These are phyloP conservation scores for Pempheris klunzingeri DNA, from an alignment of 2,797 vertebrate genomes.

Conservation along the genomic window DNA sequence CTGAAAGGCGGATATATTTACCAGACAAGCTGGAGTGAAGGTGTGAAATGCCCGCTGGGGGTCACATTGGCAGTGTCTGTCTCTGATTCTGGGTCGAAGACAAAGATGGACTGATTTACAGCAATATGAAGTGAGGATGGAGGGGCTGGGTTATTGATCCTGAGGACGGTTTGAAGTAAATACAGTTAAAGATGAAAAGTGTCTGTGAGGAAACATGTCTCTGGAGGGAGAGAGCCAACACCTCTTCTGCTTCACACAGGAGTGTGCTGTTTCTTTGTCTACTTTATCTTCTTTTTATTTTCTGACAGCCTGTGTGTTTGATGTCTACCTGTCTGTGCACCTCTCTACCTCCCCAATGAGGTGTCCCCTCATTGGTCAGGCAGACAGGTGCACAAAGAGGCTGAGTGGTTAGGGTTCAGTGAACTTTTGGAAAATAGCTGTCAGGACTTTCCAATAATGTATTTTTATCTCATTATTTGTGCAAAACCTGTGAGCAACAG, in stretches of 20 bases:
- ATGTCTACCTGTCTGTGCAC: constrained; percentile 7
- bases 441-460: not conserved
- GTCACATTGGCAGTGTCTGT: constrained; percentile 55
- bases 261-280: constrained; percentile 41
- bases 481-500: not conserved
- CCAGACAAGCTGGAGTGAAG: constrained; percentile 60
- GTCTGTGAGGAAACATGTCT: constrained; percentile 49
- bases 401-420: not conserved
- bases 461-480: not conserved
- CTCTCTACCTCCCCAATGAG: constrained; percentile 1
- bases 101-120: constrained; percentile 51
- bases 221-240: constrained; percentile 33
- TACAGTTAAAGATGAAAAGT: constrained; percentile 60
- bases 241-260: constrained; percentile 6
- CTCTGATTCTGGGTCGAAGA: constrained; percentile 54
- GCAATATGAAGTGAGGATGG: constrained; percentile 37
- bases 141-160: constrained; percentile 68
- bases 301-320: constrained; percentile 11
- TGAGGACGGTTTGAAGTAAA: constrained; percentile 54
- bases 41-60: constrained; percentile 67
- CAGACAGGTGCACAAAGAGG: not conserved
- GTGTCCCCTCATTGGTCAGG: not conserved
- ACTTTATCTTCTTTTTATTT: constrained; percentile 12
- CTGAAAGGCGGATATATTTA: constrained; percentile 64
- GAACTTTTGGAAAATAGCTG: not conserved